Base-by-base conservation (phyloP, 2,113 vertebrate species). In the Pteropus alecto region DNA sequence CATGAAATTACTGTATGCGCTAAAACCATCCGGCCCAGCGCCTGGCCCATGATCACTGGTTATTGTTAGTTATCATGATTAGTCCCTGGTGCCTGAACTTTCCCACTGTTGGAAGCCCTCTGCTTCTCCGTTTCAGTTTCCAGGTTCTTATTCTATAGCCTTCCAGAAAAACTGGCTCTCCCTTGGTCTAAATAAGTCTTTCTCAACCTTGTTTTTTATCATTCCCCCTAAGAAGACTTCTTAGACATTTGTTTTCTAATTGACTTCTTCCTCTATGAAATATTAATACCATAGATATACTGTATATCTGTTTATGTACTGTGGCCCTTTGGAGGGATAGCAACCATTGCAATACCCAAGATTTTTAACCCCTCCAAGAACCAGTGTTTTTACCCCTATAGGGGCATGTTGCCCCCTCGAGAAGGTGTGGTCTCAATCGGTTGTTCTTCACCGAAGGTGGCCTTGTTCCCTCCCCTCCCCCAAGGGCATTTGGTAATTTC, bases 331-430 rank as follows among this genome's bases (percentile, higher is more conserved):
- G 43, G 61, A 58, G 24, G 3, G 3, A 61, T 51, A 28, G 9
- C 22, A 18, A 14, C 3, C 33, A 56, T 2, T 13, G 9, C 3
- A 35, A 56, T 19, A 71, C 1, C 33, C 30, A 73, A 65, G 46
- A 26, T 21, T n/a, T 16, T 28, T 51, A 21, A 5, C 33, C 13
- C 35, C 28, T 30, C 28, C 8, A 46, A 77, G 73, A 87, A 21
- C 22, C 41, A 74, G 8, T 15, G 16, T 18, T 46, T 54, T 24
- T 7, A 16, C 0, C 24, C 38, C 22, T 15, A 5, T 19, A 12
- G 51, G 15, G 28, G 3, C 35, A 48, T 10, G 41, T 2, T 28
- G 1, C 6, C 18, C 41, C 1, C 0, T 9, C 14, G 22, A 51
- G 33, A 60, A 48, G 28, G 68, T 24, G 2, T 2, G 13, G 5